A percentile compares a stretch with the other conserved stretches of the same genome.
These are phyloP conservation scores for Drosophila quasianomalipes DNA, from an alignment of 2,888 invertebrate genomes.

Conservation along the genomic window DNA sequence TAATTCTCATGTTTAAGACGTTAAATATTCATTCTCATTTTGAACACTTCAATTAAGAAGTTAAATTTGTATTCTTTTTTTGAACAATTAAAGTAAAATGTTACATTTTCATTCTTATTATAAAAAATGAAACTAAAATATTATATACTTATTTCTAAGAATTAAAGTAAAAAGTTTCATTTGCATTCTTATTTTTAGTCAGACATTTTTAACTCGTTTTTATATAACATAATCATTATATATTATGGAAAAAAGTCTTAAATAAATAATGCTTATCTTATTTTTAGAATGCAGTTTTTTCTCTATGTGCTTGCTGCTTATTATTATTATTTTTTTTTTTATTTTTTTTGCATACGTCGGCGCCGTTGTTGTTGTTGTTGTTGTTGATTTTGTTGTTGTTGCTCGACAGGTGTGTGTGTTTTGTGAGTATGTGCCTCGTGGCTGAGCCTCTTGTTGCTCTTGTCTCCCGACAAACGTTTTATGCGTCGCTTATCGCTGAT, in stretches of 20 bases:
- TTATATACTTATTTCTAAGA: no score
- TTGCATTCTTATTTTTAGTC: not conserved
- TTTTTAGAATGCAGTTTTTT: not conserved
- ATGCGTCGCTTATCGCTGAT: conserved; percentile 68
- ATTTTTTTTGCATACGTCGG: conserved; percentile 5
- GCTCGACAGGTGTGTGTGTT: conserved; percentile 68
- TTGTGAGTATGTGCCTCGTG: conserved; percentile 30
- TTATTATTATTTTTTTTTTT: conserved; percentile 11
- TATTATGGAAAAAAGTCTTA: not conserved
- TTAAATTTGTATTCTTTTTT: no score
- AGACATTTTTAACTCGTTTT: not conserved
- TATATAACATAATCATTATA: not conserved
- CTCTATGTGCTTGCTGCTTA: conserved; percentile 31
- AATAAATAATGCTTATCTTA: not conserved
- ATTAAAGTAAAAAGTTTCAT: not conserved
- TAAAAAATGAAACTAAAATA: no score
- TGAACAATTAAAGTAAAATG: not conserved
- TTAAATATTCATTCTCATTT: not conserved
- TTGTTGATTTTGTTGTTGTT: conserved; percentile 28
- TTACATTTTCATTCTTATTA: no score
- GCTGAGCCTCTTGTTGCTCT: not conserved
- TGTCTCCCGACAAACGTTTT: conserved; percentile 41
- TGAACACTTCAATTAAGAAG: not conserved
- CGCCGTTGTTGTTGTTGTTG: not conserved
- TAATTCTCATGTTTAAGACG: not conserved